Evolutionary conservation across 2,888 invertebrate species (phyloP).

Genomic region (Zaprionus obscuricornis): DNA sequence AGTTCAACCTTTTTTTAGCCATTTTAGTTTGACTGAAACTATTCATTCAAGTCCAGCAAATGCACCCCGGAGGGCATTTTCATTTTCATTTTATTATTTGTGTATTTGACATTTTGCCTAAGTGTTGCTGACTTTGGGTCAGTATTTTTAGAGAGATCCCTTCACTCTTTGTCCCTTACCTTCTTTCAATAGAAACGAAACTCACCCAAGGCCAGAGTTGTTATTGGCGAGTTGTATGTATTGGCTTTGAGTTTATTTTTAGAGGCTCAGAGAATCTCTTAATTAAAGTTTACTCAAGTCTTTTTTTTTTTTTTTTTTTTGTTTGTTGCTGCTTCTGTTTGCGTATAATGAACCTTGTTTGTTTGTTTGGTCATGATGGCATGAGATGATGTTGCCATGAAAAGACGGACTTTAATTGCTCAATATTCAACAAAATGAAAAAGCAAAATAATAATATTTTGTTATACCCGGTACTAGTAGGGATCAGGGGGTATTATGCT

Average conservation of each 20-base stretch:
- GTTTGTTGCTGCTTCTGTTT: constrained; percentile 16
- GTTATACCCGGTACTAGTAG: too few species aligned
- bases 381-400: neutral
- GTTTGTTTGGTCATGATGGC: too few species aligned
- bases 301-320: constrained; percentile 31
- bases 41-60: constrained; percentile 67
- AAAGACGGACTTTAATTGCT: too few species aligned
- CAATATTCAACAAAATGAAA: too few species aligned
- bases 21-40: constrained; percentile 63
- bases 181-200: neutral
- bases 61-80: constrained; percentile 76
- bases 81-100: constrained; percentile 64
- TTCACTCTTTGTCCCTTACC: neutral
- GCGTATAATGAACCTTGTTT: too few species aligned
- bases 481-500: too few species aligned
- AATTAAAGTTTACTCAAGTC: constrained; percentile 72
- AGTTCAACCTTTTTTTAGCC: constrained; percentile 63
- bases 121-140: constrained; percentile 79
- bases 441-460: too few species aligned
- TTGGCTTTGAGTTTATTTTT: constrained; percentile 20
- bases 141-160: constrained; percentile 36
- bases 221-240: constrained; percentile 24
- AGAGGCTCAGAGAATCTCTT: constrained; percentile 46
- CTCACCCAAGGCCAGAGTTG: constrained; percentile 62
- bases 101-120: constrained; percentile 78